These are phyloP conservation scores for Eupithecia pulchellata DNA, from an alignment of 2,888 invertebrate genomes.

Conservation along the genomic window DNA sequence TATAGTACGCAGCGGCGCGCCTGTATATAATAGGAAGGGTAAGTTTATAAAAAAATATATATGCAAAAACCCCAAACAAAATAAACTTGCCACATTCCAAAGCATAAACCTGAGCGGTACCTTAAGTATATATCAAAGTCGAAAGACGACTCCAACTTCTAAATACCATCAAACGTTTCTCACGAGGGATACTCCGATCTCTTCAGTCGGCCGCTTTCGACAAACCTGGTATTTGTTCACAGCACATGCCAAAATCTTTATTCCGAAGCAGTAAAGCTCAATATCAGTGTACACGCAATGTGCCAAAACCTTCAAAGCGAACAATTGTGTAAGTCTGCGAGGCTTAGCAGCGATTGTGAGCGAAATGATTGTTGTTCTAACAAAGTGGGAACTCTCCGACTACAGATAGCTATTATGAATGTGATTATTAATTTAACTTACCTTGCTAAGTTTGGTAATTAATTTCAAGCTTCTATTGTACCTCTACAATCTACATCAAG, in stretches of 20 bases:
- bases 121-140: slow-evolving; percentile 42
- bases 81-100: slow-evolving; percentile 2
- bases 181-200: slow-evolving; percentile 40
- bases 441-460: slow-evolving; percentile 19
- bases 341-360: slow-evolving; percentile 44
- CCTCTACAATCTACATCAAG: not conserved
- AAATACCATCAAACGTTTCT: slow-evolving; percentile 54
- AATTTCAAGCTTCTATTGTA: slow-evolving; percentile 15
- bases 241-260: slow-evolving; percentile 26
- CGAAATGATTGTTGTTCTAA: slow-evolving; percentile 51
- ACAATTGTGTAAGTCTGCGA: slow-evolving; percentile 33
- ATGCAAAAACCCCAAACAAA: not conserved
- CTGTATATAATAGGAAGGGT: too few species aligned
- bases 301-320: slow-evolving; percentile 15
- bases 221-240: slow-evolving; percentile 30
- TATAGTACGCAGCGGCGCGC: not conserved
- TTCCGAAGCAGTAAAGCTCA: slow-evolving; percentile 22
- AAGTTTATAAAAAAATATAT: not conserved
- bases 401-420: slow-evolving; percentile 26
- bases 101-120: slow-evolving; percentile 15
- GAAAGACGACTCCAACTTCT: slow-evolving; percentile 50
- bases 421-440: slow-evolving; percentile 28
- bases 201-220: slow-evolving; percentile 49
- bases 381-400: slow-evolving; percentile 39
- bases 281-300: slow-evolving; percentile 17